Evolutionary conservation across 2,113 vertebrate species (phyloP), one percentile per base, ranked within the genome.

Genomic region (Alligator sinensis): DNA sequence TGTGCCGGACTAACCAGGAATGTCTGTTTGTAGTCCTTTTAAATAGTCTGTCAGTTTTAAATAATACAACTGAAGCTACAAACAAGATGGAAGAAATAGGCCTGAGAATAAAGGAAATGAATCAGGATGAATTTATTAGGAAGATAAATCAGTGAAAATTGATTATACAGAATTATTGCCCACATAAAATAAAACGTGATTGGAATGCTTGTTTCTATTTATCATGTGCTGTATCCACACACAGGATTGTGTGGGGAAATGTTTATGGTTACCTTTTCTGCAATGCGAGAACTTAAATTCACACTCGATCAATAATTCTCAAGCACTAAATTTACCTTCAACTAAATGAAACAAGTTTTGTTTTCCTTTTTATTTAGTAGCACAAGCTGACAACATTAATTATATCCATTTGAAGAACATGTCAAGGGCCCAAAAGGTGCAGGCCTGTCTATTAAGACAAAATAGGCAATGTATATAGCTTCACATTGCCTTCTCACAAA

Each of bases 101-200:
- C 13, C 91, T 86, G 94, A 89, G 63, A 28, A 82, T 2, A 4
- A 74, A 91, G 70, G 86, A 88, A 77, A 94, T 18, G 9, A 76
- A 80, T 38, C 55, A 58, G 58, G 16, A 30, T 80, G 22, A 1
- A 3, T 8, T 5, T 85, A 72, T 66, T 84, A 76, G 13, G 13
- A 28, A 87, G 74, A 82, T 70, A 75, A 94, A 94, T 68, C 13
- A 80, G 12, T 59, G 18, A 60, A 92, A 80, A 95, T 84, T 77
- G 59, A 94, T 94, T 83, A 94, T 11, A 80, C 12, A 82, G 81
- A 95, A 84, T 93, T 94, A 93, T 89, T 92, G 77, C 34, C 64
- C 62, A 78, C 86, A 88, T 96, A 93, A 95, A 95, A 83, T 85
- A 79, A 82, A 63, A 94, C 83, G 27, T 72, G 59, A 91, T 59